A percentile compares a stretch with the other conserved stretches of the same genome.
Evolutionary conservation across 2,888 invertebrate species (phyloP).

Genomic region (Aquatica leii): DNA sequence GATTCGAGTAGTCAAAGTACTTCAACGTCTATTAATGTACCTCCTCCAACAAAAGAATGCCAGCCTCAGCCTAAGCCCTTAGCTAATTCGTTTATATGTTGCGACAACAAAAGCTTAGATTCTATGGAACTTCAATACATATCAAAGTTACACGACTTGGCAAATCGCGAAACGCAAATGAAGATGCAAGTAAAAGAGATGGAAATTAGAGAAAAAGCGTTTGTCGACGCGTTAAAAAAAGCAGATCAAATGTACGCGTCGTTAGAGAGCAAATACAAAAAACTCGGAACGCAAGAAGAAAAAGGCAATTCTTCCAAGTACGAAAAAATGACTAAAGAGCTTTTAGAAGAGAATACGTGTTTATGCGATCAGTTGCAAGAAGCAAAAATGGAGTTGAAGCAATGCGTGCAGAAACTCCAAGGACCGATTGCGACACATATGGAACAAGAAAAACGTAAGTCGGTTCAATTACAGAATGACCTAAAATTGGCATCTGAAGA

Average conservation of each 20-base stretch:
- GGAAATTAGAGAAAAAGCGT: conserved; percentile 71
- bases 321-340: conserved; percentile 46
- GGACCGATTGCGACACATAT: conserved; percentile 50
- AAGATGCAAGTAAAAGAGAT: conserved; percentile 70
- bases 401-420: conserved; percentile 54
- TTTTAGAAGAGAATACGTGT: conserved; percentile 51
- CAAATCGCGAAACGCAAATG: conserved; percentile 66
- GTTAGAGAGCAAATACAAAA: conserved; percentile 20
- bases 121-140: conserved; percentile 59
- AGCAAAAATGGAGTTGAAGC: conserved; percentile 53
- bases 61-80: too few species aligned
- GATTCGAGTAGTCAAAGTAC: too few species aligned
- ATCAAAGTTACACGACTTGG: conserved; percentile 63
- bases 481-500: conserved; percentile 42
- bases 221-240: conserved; percentile 74
- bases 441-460: conserved; percentile 46
- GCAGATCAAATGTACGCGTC: conserved; percentile 65
- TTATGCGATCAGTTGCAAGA: conserved; percentile 55
- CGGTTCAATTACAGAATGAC: conserved; percentile 51
- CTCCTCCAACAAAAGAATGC: too few species aligned
- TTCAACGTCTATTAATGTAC: too few species aligned
- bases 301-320: conserved; percentile 23
- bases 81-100: too few species aligned
- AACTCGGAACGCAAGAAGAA: conserved; percentile 9
- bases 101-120: conserved; percentile 22